Evolutionary conservation across 64 coral and sea anemone genomes (phyloP), one percentile per base, ranked within the genome.

Genomic region (Catalaphyllia jardinei): DNA sequence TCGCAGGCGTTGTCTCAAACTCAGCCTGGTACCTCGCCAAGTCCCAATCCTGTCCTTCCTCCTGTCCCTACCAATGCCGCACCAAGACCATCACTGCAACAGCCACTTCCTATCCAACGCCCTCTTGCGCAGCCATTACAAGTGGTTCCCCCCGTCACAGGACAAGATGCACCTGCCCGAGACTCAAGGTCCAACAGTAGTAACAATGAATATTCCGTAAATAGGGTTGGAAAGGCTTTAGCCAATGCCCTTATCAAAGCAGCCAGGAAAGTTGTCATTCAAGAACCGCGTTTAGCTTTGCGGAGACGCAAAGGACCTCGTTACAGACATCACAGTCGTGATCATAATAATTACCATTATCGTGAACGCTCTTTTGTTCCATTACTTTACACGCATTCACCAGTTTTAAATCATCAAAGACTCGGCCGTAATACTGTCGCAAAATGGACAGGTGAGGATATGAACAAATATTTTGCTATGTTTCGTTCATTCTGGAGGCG

Each of bases 1-100:
- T 71, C 81, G 62, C 81, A 85, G 35, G 81, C 81, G 22, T 35
- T 85, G 63, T 85, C 81, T 11, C 81, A 85, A 38, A 62, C 11
- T 6, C 62, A 69, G 29, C 62, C 81, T 51, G 16, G 31, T 12
- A 52, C 30, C 8, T 10, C 0, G 12, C 35, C 20, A 24, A 14
- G 17, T 16, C 19, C 79, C 0, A 65, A 62, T 24, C 20, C 81
- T 2, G 35, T 59, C 79, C 8, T 27, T 29, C 31, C 17, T 31
- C 13, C 4, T 14, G 9, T 22, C 19, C 3, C 74, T 50, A 2
- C 81, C 17, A 25, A 11, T 13, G 25, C 8, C 35, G 22, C 1
- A 71, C 35, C 20, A n/a, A n/a, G 33, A 4, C 24, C 35, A 50
- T 60, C 80, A 18, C 31, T 39, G 4, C 62, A 28, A 52, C 62